phyloP scores from a whole-genome alignment of 2,888 invertebrate genomes.

The Nineta flava region DNA sequence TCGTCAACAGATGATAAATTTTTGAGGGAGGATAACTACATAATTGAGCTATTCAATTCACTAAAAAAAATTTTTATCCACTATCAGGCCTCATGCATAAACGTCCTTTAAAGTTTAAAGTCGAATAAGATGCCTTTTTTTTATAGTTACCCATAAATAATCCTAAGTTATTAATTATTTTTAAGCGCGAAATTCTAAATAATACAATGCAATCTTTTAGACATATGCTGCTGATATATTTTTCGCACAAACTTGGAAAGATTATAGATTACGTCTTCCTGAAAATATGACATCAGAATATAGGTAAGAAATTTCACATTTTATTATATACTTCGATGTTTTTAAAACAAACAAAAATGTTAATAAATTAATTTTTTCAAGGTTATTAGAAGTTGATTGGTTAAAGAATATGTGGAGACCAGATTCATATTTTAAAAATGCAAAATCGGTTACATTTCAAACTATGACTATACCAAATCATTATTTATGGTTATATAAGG shows the following conservation, averaged over 20 bases:
- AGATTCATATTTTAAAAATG: conserved; percentile 88
- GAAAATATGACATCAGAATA: conserved; percentile 90
- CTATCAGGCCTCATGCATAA: too few relatives aligned
- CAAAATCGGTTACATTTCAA: conserved; percentile 84
- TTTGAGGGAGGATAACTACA: too few relatives aligned
- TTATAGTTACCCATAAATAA: too few relatives aligned
- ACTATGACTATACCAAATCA: conserved; percentile 92
- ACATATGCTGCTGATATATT: conserved; percentile 86
- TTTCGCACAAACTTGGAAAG: conserved; percentile 89
- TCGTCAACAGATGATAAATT: too few relatives aligned
- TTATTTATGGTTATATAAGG: conserved; percentile 81
- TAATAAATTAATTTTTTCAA: conserved; percentile 20
- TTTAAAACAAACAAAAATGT: conserved; percentile 2
- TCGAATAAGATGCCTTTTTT: too few relatives aligned
- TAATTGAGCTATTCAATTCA: too few relatives aligned
- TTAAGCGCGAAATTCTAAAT: too few relatives aligned
- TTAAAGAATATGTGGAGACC: conserved; percentile 87
- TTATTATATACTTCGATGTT: too few relatives aligned
- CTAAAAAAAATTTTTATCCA: too few relatives aligned
- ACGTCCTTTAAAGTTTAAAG: too few relatives aligned
- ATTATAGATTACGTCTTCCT: conserved; percentile 66
- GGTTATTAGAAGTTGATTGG: conserved; percentile 77
- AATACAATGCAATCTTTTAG: too few relatives aligned
- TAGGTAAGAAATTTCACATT: conserved; percentile 29
- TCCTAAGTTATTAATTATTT: too few relatives aligned